Evolutionary conservation across 1,140 invertebrate species (phyloP).

Genomic region (Tetraneura akinire): DNA sequence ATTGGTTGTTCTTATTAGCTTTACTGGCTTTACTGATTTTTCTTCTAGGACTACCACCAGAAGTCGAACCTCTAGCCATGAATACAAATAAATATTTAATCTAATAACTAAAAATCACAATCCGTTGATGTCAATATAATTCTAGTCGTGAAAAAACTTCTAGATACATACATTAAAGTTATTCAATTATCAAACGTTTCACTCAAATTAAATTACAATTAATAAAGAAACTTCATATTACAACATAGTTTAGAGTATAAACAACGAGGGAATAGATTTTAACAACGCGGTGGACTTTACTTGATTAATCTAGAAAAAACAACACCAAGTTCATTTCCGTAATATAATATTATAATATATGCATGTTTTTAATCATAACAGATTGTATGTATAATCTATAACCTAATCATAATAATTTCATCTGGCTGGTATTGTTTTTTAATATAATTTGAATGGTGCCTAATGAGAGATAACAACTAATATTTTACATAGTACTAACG

Average conservation of each 20-base stretch:
- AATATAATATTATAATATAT: too few species aligned
- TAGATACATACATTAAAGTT: not conserved
- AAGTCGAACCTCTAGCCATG: constrained; percentile 13
- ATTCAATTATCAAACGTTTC: not conserved
- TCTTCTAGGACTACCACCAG: not conserved
- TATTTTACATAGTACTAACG: too few species aligned
- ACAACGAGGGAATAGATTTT: not conserved
- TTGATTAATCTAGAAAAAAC: not conserved
- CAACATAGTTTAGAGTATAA: not conserved
- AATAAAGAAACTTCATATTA: too few species aligned
- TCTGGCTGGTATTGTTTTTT: too few species aligned
- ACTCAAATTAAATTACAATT: not conserved
- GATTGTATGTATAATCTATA: too few species aligned
- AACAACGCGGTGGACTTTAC: not conserved
- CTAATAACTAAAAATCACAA: not conserved
- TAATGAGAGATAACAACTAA: too few species aligned
- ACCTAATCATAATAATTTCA: too few species aligned
- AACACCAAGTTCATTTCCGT: too few species aligned
- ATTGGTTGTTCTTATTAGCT: not conserved
- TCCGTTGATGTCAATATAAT: not conserved
- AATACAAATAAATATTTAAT: not conserved
- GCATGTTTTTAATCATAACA: too few species aligned
- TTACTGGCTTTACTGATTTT: constrained; percentile 6
- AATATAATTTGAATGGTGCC: too few species aligned
- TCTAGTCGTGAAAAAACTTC: not conserved